phyloP scores from a whole-genome alignment of 2,797 vertebrate species.

The Channa striata region DNA sequence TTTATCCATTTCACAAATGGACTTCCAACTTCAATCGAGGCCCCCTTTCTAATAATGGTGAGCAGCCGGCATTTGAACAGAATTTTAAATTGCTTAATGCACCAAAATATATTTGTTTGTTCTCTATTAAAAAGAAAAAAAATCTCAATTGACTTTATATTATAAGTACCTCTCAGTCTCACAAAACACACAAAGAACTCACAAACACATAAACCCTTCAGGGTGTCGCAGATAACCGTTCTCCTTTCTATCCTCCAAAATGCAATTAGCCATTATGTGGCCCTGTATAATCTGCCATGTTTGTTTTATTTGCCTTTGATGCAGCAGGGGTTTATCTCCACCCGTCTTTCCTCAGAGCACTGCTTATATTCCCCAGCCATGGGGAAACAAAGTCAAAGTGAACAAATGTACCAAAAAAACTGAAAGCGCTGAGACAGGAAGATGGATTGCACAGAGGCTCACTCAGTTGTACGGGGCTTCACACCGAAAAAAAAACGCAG shows the following conservation, averaged over 20 bases:
- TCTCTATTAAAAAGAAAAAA: not conserved
- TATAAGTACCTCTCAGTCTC: conserved; percentile 29
- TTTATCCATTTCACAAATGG: too few relatives aligned
- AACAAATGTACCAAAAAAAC: conserved; percentile 40
- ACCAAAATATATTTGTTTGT: not conserved
- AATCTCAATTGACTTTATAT: conserved; percentile 24
- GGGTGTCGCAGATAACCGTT: conserved; percentile 65
- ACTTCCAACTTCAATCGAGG: not conserved
- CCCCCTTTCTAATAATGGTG: not conserved
- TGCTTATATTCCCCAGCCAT: conserved; percentile 43
- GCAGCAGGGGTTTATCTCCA: conserved; percentile 66
- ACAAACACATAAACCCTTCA: conserved; percentile 50
- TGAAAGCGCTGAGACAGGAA: conserved; percentile 8
- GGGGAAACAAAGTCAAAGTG: conserved; percentile 61
- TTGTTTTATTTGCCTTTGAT: conserved; percentile 75
- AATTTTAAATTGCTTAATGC: conserved; percentile 3
- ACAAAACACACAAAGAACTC: conserved; percentile 28
- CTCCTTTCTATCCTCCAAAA: conserved; percentile 50
- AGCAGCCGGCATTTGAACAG: not conserved
- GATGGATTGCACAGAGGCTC: conserved; percentile 3
- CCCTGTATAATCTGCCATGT: conserved; percentile 67
- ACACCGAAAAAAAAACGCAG: conserved; percentile 14
- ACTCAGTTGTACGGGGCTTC: conserved; percentile 23
- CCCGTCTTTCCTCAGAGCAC: conserved; percentile 59
- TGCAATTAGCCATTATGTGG: conserved; percentile 72